Evolutionary conservation across 2,888 invertebrate species (phyloP), one percentile per base, ranked within the genome.

Genomic region (Synergus umbraculus): DNA sequence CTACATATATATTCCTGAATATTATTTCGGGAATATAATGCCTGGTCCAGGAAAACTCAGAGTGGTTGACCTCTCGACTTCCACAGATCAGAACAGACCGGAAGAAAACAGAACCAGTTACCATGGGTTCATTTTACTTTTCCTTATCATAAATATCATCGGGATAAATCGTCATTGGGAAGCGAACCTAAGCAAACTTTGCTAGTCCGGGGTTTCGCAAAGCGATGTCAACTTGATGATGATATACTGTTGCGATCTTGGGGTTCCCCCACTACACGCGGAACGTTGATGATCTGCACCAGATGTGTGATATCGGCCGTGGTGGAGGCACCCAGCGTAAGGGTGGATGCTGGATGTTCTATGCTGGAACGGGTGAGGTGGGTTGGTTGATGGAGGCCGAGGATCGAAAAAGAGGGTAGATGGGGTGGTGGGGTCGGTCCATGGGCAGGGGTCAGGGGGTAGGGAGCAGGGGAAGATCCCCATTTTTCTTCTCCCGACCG

Each of bases 161-260:
- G 5, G 5, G 37, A 69, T 69, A 66, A n/a, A 67, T 44, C 5
- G 13, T 22, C 22, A 67, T 73, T 9, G 73, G 46, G n/a, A 54
- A 73, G 54, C 37, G 69, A 73, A 66, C 69, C 76, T 76, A 54
- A 77, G 79, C 60, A 43, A 9, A 76, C 78, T 65, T 43, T 44
- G 63, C 79, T 85, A 79, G 82, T 84, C 77, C 82, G 79, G 85
- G 84, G 82, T 85, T 83, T 84, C 83, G 86, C 84, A 82, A 85
- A 84, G 84, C 85, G 88, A 87, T 91, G 90, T 90, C 91, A 91
- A 85, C 87, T 90, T 90, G 89, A 91, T 91, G 90, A 91, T 91
- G 90, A 91, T 91, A 90, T 91, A 91, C 90, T 87, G 89, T 87
- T 90, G 88, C 86, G 90, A 90, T 90, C 89, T 89, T 88, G 88